Conservation (phyloP, 2,888 invertebrate species). For the Drosophila siamana region DNA sequence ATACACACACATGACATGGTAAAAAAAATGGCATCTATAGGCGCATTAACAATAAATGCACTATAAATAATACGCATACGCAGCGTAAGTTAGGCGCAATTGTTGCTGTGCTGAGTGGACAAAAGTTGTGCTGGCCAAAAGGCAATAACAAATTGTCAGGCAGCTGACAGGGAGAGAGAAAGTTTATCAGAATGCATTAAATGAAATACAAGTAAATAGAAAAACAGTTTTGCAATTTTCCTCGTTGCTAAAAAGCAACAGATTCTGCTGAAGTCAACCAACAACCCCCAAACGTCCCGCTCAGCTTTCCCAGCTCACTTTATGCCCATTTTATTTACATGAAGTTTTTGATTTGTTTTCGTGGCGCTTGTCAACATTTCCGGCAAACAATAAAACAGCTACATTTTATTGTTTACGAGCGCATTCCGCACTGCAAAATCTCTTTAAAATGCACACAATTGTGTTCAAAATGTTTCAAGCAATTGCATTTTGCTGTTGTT, state of each 20-base stretch:
- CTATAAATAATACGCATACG: slow-evolving; percentile 29
- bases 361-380: slow-evolving; percentile 70
- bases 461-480: not conserved
- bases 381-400: slow-evolving; percentile 42
- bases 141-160: slow-evolving; percentile 48
- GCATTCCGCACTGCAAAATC: slow-evolving; percentile 26
- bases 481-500: not conserved
- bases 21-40: slow-evolving; percentile 10
- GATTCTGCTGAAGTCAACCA: slow-evolving; percentile 29
- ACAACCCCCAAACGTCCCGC: too few species aligned
- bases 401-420: slow-evolving; percentile 19
- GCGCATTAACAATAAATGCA: slow-evolving; percentile 34
- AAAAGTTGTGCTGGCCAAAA: slow-evolving; percentile 43
- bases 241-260: slow-evolving; percentile 43
- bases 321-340: slow-evolving; percentile 62
- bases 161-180: slow-evolving; percentile 44
- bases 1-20: slow-evolving; percentile 16
- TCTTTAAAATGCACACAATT: not conserved
- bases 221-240: slow-evolving; percentile 52
- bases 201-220: slow-evolving; percentile 64
- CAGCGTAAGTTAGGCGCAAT: slow-evolving; percentile 1
- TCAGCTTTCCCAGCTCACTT: slow-evolving; percentile 46
- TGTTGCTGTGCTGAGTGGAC: not conserved
- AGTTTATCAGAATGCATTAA: slow-evolving; percentile 68
- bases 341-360: slow-evolving; percentile 76